Evolutionary conservation across 2,888 invertebrate genomes (phyloP).

Genomic region (Aleiodes testaceus): DNA sequence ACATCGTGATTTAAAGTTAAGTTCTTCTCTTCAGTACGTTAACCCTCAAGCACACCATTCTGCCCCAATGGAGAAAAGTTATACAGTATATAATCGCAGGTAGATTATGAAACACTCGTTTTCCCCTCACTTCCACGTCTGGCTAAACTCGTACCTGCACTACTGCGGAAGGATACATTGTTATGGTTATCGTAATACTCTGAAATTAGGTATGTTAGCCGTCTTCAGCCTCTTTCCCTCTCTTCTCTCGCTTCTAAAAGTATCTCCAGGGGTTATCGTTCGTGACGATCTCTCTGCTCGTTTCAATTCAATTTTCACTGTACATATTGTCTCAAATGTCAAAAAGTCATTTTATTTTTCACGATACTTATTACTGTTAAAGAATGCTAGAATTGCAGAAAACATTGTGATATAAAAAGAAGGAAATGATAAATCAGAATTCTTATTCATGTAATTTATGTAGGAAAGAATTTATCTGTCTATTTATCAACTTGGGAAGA

Average conservation of each 20-base stretch:
- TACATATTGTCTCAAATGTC: conserved; percentile 13
- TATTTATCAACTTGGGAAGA: too few relatives aligned
- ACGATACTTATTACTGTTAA: too few relatives aligned
- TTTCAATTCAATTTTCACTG: conserved; percentile 10
- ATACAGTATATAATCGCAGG: neutral
- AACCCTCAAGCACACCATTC: neutral
- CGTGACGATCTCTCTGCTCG: conserved; percentile 7
- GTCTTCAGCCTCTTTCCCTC: neutral
- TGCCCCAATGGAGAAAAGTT: neutral
- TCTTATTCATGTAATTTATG: too few relatives aligned
- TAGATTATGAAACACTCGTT: conserved; percentile 26
- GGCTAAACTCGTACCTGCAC: conserved; percentile 10
- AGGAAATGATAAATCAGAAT: too few relatives aligned
- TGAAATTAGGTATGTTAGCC: conserved; percentile 26
- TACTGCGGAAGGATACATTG: conserved; percentile 27
- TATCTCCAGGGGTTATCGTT: conserved; percentile 22
- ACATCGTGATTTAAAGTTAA: too few relatives aligned
- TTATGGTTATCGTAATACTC: conserved; percentile 30
- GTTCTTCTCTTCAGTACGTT: too few relatives aligned
- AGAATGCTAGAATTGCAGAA: too few relatives aligned
- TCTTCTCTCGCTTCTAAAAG: neutral
- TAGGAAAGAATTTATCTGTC: too few relatives aligned
- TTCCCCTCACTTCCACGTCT: conserved; percentile 3
- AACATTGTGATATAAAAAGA: too few relatives aligned
- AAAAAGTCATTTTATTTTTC: neutral